Percentiles rank a stretch among this genome's conserved stretches.
Conservation (phyloP, 2,888 invertebrate genomes). For the Nemurella pictetii region DNA sequence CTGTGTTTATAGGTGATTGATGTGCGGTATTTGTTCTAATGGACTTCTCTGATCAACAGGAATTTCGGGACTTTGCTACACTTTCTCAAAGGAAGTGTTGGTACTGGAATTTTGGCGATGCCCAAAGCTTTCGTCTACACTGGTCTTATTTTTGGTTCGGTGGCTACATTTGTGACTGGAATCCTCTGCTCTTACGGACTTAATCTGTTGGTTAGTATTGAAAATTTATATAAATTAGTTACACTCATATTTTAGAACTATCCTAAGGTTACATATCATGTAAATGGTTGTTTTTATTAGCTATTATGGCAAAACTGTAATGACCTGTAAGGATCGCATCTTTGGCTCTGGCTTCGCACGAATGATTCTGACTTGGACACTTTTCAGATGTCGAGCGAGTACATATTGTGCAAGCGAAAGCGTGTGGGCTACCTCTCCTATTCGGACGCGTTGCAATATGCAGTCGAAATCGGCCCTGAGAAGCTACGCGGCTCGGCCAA, state of each 20-base stretch:
- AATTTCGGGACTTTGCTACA: conserved; percentile 16
- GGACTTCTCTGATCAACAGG: neutral
- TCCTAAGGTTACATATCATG: no score
- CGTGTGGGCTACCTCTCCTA: neutral
- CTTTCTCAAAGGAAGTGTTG: conserved; percentile 20
- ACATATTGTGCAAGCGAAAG: conserved; percentile 9
- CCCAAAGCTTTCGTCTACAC: conserved; percentile 11
- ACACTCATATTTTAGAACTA: no score
- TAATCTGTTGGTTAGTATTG: conserved; percentile 1
- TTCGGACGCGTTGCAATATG: conserved; percentile 4
- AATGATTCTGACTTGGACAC: neutral
- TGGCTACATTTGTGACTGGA: neutral
- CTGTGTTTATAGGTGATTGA: neutral
- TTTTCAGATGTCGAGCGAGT: conserved; percentile 18
- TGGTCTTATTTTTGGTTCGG: neutral
- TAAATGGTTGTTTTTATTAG: neutral
- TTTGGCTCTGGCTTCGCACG: neutral
- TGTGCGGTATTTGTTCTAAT: neutral
- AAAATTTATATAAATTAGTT: no score
- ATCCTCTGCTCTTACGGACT: conserved; percentile 9
- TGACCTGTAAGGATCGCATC: neutral
- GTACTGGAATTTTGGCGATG: conserved; percentile 30
- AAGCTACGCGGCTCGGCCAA: neutral
- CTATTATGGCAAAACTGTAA: neutral
- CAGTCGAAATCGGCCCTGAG: neutral